A percentile compares a stretch with the other conserved stretches of the same genome.
Evolutionary conservation across 92 coral and sea anemone genomes (phyloP).

Genomic region (Epizoanthus stellaris): DNA sequence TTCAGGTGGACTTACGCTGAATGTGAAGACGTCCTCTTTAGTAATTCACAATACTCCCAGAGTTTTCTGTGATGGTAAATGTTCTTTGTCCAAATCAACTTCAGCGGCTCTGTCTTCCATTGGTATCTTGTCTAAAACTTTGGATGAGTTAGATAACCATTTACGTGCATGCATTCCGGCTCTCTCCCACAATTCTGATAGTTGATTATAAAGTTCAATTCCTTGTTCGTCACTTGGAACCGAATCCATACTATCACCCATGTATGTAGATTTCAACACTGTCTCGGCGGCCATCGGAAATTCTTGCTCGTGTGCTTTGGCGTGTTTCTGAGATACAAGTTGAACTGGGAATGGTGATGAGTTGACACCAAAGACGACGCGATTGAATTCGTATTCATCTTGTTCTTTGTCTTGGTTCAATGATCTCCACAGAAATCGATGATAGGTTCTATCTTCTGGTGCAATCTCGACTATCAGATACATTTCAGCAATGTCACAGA

Average conservation of each 20-base stretch:
- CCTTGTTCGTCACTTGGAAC: conserved; percentile 41
- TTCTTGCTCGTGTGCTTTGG: conserved; percentile 28
- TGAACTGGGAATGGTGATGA: conserved; percentile 71
- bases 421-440: not conserved
- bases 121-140: conserved; percentile 53
- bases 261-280: conserved; percentile 54
- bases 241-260: conserved; percentile 62
- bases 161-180: conserved; percentile 69
- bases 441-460: conserved; percentile 62
- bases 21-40: conserved; percentile 65
- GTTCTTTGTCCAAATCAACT: conserved; percentile 47
- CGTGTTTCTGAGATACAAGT: conserved; percentile 44
- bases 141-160: conserved; percentile 60
- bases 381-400: conserved; percentile 61
- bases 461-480: conserved; percentile 63
- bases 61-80: conserved; percentile 35
- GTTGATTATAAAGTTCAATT: conserved; percentile 51
- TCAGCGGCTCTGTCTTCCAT: conserved; percentile 54
- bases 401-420: conserved; percentile 52
- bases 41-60: conserved; percentile 54
- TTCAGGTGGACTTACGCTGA: conserved; percentile 51
- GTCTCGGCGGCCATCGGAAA: conserved; percentile 66
- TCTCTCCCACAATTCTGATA: conserved; percentile 46
- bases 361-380: conserved; percentile 57
- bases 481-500: conserved; percentile 78